These are phyloP conservation scores for Artibeus lituratus DNA, from an alignment of 2,797 vertebrate species.

Conservation along the genomic window DNA sequence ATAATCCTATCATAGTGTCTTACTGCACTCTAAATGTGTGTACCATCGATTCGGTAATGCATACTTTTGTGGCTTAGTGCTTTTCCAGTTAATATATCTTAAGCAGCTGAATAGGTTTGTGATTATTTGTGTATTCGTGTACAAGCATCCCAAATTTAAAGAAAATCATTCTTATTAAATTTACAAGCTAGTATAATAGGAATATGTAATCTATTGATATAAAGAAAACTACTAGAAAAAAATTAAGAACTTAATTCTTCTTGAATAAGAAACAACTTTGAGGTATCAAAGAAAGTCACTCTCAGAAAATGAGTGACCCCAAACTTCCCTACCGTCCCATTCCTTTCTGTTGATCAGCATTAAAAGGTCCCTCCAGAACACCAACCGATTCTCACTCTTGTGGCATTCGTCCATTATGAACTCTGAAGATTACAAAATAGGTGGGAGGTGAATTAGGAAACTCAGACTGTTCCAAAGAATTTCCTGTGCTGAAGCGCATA, in stretches of 20 bases:
- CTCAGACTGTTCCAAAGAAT: neutral
- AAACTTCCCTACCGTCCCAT: neutral
- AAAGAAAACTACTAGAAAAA: neutral
- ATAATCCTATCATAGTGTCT: neutral
- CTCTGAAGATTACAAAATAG: neutral
- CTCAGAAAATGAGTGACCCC: neutral
- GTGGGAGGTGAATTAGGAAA: neutral
- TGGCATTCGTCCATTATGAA: neutral
- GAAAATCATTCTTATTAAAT: neutral
- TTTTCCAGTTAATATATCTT: constrained; percentile 44
- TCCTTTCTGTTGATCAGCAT: neutral
- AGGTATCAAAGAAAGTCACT: no score
- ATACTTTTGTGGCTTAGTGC: constrained; percentile 36
- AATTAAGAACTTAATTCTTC: neutral
- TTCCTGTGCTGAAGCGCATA: neutral
- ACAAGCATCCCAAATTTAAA: neutral
- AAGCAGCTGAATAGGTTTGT: constrained; percentile 13
- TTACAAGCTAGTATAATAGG: neutral
- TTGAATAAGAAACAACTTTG: neutral
- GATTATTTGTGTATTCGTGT: constrained; percentile 11
- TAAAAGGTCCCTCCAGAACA: neutral
- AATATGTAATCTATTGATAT: neutral
- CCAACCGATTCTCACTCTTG: neutral
- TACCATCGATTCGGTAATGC: neutral
- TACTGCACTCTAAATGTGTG: constrained; percentile 40